These are phyloP conservation scores for Caenorhabditis virilis DNA, from an alignment of 2,888 invertebrate species.

Conservation along the genomic window DNA sequence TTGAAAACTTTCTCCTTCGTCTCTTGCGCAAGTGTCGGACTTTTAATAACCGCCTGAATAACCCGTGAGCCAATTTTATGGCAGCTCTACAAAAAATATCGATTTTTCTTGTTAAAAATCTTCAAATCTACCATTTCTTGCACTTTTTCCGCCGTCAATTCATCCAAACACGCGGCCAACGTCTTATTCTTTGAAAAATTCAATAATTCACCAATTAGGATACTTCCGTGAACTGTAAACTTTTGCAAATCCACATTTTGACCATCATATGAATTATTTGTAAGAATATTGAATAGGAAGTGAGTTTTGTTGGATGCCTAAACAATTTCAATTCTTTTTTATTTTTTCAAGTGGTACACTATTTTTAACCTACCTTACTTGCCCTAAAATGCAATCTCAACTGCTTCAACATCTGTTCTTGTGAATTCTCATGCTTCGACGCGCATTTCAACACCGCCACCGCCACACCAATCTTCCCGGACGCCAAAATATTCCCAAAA, in stretches of 20 bases:
- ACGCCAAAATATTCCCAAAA: conserved; percentile 28
- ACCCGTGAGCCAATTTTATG: conserved; percentile 35
- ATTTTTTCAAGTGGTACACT: neutral
- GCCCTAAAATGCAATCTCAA: conserved; percentile 34
- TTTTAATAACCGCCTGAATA: conserved; percentile 34
- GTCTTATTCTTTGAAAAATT: conserved; percentile 43
- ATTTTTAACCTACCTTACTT: conserved; percentile 23
- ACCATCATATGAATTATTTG: conserved; percentile 40
- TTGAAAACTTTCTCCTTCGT: conserved; percentile 30
- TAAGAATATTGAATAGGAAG: conserved; percentile 47
- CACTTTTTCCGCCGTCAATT: conserved; percentile 19
- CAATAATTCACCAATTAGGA: conserved; percentile 32
- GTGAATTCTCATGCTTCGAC: conserved; percentile 9
- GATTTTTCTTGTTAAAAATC: no score
- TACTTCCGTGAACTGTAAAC: conserved; percentile 31
- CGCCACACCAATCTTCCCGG: conserved; percentile 29
- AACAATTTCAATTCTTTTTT: neutral
- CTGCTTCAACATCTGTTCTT: conserved; percentile 35
- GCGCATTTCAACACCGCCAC: conserved; percentile 30
- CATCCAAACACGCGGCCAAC: conserved; percentile 20
- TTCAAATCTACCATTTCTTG: conserved; percentile 28
- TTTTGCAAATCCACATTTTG: conserved; percentile 18
- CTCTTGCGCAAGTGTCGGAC: conserved; percentile 25
- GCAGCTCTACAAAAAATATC: conserved; percentile 14
- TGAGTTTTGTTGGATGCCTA: conserved; percentile 34